Evolutionary conservation across 2,888 invertebrate genomes (phyloP), one percentile per base, ranked within the genome.

Genomic region (Parthenolecanium corni): DNA sequence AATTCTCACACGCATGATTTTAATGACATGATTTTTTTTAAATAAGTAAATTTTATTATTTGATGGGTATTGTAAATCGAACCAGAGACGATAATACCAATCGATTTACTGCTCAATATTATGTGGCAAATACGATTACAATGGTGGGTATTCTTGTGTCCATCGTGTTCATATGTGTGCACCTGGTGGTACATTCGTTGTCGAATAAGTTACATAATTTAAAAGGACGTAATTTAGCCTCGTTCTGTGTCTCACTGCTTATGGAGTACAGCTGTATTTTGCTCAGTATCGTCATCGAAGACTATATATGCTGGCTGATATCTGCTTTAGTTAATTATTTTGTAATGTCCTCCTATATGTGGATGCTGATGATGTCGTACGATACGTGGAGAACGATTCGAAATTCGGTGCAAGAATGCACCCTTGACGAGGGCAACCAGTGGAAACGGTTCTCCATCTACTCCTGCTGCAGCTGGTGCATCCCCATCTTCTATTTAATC

Each of bases 341-440:
- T 42, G 56, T 56, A 1, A 20, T 56, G 25, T 42, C 56, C 0
- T 56, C 56, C 2, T 56, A 56, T 44, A 56, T 56, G 56, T 56
- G 56, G 56, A 56, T 56, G 56, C n/a, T 56, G 18, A 56, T 44
- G 44, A 56, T 56, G 56, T 56, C 56, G 16, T 56, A 56, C 25
- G 44, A 56, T 2, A 56, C 56, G 25, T 56, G 56, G 56, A 56
- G 46, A 11, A 56, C 56, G 44, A 56, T 56, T 16, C 56, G 56
- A 1, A 44, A 24, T 2, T 56, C 56, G 44, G 42, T 56, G 25
- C 14, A 24, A 12, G 42, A 56, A 18, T 56, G 56, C 31, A 42
- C 56, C 18, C 44, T 56, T 1, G 21, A 42, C 44, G 24, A 14
- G 6, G 56, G 56, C 5, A 56, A 44, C 42, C 16, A 42, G n/a